Evolutionary conservation across 2,888 invertebrate genomes (phyloP).

Genomic region (Caenorhabditis sulstoni): DNA sequence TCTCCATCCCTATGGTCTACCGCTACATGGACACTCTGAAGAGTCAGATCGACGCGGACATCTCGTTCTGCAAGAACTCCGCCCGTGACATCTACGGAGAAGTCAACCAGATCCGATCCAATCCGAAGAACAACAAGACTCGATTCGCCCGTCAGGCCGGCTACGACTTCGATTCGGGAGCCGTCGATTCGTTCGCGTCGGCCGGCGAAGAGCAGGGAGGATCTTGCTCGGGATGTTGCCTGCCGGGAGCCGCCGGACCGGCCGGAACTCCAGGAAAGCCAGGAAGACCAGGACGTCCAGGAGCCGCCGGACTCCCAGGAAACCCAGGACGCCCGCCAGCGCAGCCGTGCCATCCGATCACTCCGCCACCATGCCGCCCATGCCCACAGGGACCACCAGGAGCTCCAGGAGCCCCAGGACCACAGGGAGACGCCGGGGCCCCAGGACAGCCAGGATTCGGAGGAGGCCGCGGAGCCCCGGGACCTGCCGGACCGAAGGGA

Average conservation of each 20-base stretch:
- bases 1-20: slow-evolving; percentile 63
- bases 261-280: slow-evolving; percentile 71
- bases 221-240: slow-evolving; percentile 68
- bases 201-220: slow-evolving; percentile 36
- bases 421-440: slow-evolving; percentile 61
- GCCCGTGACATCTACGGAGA: slow-evolving; percentile 72
- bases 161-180: slow-evolving; percentile 54
- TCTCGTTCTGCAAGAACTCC: slow-evolving; percentile 66
- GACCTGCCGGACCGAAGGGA: slow-evolving; percentile 68
- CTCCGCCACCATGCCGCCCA: slow-evolving; percentile 65
- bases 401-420: slow-evolving; percentile 69
- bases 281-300: slow-evolving; percentile 67
- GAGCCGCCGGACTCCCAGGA: slow-evolving; percentile 70
- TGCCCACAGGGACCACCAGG: slow-evolving; percentile 69
- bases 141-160: slow-evolving; percentile 70
- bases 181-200: slow-evolving; percentile 43
- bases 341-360: slow-evolving; percentile 64
- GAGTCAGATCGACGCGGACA: slow-evolving; percentile 59
- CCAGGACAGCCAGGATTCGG: slow-evolving; percentile 69
- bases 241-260: slow-evolving; percentile 72
- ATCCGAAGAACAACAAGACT: slow-evolving; percentile 45
- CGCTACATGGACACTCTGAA: slow-evolving; percentile 63
- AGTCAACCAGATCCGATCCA: slow-evolving; percentile 65
- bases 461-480: slow-evolving; percentile 59
- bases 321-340: slow-evolving; percentile 64